Conservation (phyloP, 2,888 invertebrate genomes). For the Lagria hirta region DNA sequence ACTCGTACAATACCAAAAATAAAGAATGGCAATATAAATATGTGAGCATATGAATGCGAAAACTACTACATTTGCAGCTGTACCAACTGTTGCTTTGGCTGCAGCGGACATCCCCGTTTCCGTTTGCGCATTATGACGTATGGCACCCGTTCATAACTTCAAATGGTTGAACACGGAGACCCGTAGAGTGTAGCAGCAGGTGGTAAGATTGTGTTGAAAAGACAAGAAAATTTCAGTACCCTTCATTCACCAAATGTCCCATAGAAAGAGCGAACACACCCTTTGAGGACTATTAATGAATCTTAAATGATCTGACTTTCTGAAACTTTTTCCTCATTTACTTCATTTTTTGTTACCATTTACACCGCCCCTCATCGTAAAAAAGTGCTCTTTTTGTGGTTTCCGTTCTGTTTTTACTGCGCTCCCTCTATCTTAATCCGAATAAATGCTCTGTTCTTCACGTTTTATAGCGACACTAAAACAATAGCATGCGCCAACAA, state of each 20-base stretch:
- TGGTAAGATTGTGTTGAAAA: slow-evolving; percentile 17
- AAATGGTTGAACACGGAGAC: slow-evolving; percentile 31
- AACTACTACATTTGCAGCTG: slow-evolving; percentile 31
- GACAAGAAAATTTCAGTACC: slow-evolving; percentile 10
- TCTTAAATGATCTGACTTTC: too few species aligned
- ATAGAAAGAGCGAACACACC: too few species aligned
- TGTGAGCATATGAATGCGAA: slow-evolving; percentile 25
- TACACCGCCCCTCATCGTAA: too few species aligned
- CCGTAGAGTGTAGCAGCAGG: slow-evolving; percentile 31
- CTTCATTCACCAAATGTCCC: too few species aligned
- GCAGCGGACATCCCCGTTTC: slow-evolving; percentile 32
- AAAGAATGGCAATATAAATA: slow-evolving; percentile 20
- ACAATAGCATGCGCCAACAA: not conserved
- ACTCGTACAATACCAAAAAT: slow-evolving; percentile 9
- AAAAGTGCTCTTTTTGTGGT: too few species aligned
- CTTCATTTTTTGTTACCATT: too few species aligned
- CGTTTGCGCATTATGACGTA: slow-evolving; percentile 35
- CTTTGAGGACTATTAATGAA: too few species aligned
- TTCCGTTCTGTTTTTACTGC: too few species aligned
- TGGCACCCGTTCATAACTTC: slow-evolving; percentile 34
- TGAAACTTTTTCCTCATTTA: too few species aligned
- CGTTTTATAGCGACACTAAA: not conserved
- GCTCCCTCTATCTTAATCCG: too few species aligned
- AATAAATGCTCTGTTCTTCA: too few species aligned
- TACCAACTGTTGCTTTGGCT: slow-evolving; percentile 37